Base-by-base conservation (phyloP, 2,113 vertebrate species). In the Prionailurus viverrinus region DNA sequence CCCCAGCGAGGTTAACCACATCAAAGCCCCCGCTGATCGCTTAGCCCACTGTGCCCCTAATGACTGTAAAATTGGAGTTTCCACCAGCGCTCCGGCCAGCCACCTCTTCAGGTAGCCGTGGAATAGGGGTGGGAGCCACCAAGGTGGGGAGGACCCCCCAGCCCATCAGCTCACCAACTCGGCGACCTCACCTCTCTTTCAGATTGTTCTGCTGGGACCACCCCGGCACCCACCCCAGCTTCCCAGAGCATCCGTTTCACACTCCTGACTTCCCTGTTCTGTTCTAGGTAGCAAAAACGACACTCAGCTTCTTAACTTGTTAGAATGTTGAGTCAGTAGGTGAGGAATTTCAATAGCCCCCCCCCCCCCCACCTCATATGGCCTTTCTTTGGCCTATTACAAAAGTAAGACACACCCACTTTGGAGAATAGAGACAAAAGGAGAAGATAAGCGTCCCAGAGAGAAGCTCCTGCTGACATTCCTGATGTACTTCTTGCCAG, bases 1-100 rank as follows among this genome's bases (percentile, higher is more conserved):
- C 99, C 99, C 98, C 98, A 95, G 98, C 4, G 89, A 95, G 99
- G 99, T 99, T 99, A 98, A 99, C 98, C 95, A 99, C 98, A 99
- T 99, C 99, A 99, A 99, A 99, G 98, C 71, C 96, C 97, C 98
- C 89, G 79, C 97, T 97, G 98, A 98, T 98, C 97, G 98, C 98
- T 96, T 95, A 93, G 98, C 97, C 97, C 97, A 95, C 94, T 91
- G 98, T 97, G 98, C 96, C 97, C 97, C 97, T 98, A 99, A 99
- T 98, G 98, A 98, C 98, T 97, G 39, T 97, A 98, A 99, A 98
- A 98, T 98, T 98, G 98, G 97, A 51, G 11, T 97, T 98, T 98
- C 97, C 95, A 94, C 97, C 95, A 95, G 97, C 95, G 58, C 78
- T 93, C 93, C 61, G 95, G 93, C 71, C 55, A 91, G 91, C 86